Conservation (phyloP, 2,113 vertebrate species). For the Natator depressus region DNA sequence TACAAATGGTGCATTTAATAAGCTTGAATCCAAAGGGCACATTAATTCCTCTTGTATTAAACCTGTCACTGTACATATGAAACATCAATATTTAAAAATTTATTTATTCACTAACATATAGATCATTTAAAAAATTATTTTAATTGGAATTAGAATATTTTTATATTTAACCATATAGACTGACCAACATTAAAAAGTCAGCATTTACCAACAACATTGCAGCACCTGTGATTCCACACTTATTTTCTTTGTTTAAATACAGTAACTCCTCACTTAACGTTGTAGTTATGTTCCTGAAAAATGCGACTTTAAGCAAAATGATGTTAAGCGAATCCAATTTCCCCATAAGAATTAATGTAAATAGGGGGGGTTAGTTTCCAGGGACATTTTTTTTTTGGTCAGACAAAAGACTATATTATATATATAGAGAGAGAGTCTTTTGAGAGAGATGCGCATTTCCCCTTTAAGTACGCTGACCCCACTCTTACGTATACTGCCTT, state of each 20-base stretch:
- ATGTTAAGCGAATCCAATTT: too few species aligned
- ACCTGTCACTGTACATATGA: background rate
- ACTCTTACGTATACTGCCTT: too few species aligned
- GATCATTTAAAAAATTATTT: background rate
- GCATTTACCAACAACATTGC: background rate
- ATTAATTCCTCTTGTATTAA: background rate
- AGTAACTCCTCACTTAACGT: too few species aligned
- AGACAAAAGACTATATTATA: too few species aligned
- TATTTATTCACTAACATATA: background rate
- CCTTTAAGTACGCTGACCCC: too few species aligned
- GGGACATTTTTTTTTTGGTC: too few species aligned
- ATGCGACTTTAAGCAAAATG: too few species aligned
- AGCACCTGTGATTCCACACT: background rate
- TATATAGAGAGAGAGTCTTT: too few species aligned
- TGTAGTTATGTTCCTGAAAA: too few species aligned
- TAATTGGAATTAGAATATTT: background rate
- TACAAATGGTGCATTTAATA: background rate
- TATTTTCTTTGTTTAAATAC: slow-evolving; percentile 3
- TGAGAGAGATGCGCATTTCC: too few species aligned
- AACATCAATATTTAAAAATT: background rate
- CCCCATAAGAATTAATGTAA: too few species aligned
- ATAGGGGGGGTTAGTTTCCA: too few species aligned
- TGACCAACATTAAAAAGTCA: background rate
- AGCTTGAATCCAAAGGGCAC: background rate
- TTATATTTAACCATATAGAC: background rate